Evolutionary conservation across 2,113 vertebrate genomes (phyloP).

Genomic region (Tragelaphus buxtoni): DNA sequence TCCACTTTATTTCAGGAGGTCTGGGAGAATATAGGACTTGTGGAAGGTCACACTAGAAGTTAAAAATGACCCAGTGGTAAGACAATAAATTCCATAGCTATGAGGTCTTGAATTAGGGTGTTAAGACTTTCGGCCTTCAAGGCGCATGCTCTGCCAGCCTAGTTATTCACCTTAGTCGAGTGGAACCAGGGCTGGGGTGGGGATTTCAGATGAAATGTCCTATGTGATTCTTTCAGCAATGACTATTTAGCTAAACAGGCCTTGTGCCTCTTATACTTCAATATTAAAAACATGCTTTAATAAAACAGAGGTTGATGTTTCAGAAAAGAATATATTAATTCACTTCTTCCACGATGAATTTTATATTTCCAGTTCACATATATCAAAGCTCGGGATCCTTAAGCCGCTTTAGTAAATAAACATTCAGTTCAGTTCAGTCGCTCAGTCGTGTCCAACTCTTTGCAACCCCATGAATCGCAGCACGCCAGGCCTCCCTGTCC

Average conservation of each 20-base stretch:
- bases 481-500: too few relatives aligned
- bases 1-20: neutral
- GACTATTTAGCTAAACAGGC: neutral
- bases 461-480: too few relatives aligned
- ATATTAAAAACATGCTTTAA: neutral
- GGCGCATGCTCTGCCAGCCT: neutral
- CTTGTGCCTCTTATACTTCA: neutral
- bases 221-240: neutral
- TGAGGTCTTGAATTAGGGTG: neutral
- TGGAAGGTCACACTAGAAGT: neutral
- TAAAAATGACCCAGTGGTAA: neutral
- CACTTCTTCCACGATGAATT: neutral
- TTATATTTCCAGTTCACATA: neutral
- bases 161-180: neutral
- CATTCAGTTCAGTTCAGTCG: neutral
- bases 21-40: neutral
- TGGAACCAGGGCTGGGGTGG: neutral
- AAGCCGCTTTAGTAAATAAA: slow-evolving; percentile 29
- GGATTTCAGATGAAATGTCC: neutral
- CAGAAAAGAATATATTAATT: slow-evolving; percentile 22
- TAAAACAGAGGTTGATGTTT: slow-evolving; percentile 6
- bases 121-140: neutral
- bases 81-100: neutral
- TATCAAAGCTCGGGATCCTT: slow-evolving; percentile 37
- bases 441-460: too few relatives aligned